Conservation (phyloP, 2,113 vertebrate genomes). For the Pelecanus crispus region DNA sequence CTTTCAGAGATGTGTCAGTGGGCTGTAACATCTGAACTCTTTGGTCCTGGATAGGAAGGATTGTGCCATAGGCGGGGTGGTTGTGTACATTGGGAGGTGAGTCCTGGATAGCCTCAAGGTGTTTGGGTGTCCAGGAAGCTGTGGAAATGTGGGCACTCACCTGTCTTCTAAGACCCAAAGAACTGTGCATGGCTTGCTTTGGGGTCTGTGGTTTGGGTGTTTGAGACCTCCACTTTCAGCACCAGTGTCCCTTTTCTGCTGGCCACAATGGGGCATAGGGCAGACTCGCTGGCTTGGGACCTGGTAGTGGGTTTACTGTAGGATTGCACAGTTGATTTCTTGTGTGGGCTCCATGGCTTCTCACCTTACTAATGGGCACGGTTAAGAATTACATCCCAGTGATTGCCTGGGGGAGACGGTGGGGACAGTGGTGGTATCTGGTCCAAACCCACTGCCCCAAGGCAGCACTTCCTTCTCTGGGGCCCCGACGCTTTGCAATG, state of each 20-base stretch:
- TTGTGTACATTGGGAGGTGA: background rate
- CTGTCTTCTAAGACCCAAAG: background rate
- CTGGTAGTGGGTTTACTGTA: accelerated
- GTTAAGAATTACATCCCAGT: background rate
- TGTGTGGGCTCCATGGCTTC: background rate
- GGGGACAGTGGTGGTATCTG: background rate
- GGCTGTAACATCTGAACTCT: background rate
- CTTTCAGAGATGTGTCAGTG: background rate
- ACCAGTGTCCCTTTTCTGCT: background rate
- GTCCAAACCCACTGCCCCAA: background rate
- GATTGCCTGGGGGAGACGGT: background rate
- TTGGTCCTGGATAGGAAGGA: background rate
- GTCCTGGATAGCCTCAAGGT: background rate
- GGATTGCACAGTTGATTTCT: background rate
- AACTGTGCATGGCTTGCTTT: background rate
- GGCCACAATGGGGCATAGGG: accelerated
- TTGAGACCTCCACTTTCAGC: background rate
- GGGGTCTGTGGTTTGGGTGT: background rate
- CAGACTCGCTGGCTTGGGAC: accelerated
- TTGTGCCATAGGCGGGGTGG: background rate
- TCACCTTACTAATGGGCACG: accelerated
- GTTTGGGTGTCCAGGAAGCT: background rate
- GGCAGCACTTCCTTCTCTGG: background rate
- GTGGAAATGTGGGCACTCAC: accelerated
- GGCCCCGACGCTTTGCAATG: accelerated